These are phyloP conservation scores for Dermatemys mawii DNA, from an alignment of 2,113 vertebrate species.

Conservation along the genomic window DNA sequence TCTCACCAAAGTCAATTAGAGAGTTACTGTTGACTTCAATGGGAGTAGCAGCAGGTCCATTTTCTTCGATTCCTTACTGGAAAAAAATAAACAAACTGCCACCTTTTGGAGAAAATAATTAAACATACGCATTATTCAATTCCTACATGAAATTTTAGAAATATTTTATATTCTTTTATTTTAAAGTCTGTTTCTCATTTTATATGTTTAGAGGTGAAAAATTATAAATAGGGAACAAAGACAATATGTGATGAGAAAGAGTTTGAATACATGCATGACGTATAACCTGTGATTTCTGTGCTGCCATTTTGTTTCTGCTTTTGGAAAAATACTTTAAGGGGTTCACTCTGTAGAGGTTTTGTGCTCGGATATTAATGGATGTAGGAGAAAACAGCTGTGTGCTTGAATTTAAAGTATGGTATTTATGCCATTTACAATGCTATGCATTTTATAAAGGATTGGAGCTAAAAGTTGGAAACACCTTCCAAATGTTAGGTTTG, in stretches of 20 bases:
- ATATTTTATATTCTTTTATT: not conserved
- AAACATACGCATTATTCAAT: not conserved
- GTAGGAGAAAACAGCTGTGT: constrained; percentile 5
- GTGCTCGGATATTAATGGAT: not conserved
- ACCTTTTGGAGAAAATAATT: not conserved
- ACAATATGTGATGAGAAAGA: not conserved
- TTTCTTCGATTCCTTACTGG: not conserved
- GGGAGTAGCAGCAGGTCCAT: not conserved
- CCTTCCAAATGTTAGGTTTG: not conserved
- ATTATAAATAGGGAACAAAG: not conserved
- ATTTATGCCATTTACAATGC: not conserved
- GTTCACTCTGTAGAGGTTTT: not conserved
- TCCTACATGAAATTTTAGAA: not conserved
- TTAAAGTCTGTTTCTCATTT: not conserved
- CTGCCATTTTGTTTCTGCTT: not conserved
- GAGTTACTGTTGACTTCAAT: not conserved
- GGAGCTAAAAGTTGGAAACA: not conserved
- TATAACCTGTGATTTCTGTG: not conserved
- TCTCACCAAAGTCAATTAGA: not conserved
- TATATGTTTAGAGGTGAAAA: not conserved
- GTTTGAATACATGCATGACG: not conserved
- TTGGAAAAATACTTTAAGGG: not conserved
- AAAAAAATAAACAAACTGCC: constrained; percentile 30
- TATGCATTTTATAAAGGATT: not conserved
- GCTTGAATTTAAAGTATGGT: not conserved